phyloP scores from a whole-genome alignment of 2,113 vertebrate species.

The Cichladusa arquata region DNA sequence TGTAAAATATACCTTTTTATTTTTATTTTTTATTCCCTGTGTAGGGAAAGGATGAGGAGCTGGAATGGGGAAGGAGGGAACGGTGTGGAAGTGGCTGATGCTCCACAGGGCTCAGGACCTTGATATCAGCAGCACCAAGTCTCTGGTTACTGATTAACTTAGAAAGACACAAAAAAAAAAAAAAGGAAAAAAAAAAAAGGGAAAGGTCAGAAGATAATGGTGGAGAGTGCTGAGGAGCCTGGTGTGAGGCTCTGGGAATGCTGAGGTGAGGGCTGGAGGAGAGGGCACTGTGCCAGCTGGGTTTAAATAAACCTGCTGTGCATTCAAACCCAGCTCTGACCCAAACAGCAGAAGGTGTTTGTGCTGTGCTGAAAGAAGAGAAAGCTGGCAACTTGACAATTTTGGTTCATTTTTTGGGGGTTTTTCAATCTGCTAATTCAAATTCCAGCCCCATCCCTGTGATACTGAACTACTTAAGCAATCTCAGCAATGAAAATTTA shows the following conservation, averaged over 20 bases:
- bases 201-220: neutral
- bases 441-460: neutral
- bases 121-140: neutral
- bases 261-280: neutral
- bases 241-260: neutral
- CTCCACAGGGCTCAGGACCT: neutral
- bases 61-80: neutral
- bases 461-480: neutral
- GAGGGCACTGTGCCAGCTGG: neutral
- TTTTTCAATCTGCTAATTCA: neutral
- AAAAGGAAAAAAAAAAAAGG: no score
- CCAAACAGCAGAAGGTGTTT: neutral
- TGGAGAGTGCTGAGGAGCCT: neutral
- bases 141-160: conserved; percentile 16
- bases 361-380: neutral
- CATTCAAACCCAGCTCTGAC: neutral
- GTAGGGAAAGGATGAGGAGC: neutral
- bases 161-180: neutral
- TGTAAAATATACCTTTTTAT: neutral
- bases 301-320: neutral
- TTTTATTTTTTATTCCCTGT: neutral
- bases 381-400: neutral
- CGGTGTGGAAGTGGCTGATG: neutral
- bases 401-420: neutral
- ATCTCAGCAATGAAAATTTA: conserved; percentile 17